These are phyloP conservation scores for Morone saxatilis DNA, from an alignment of 2,113 vertebrate genomes.

Conservation along the genomic window DNA sequence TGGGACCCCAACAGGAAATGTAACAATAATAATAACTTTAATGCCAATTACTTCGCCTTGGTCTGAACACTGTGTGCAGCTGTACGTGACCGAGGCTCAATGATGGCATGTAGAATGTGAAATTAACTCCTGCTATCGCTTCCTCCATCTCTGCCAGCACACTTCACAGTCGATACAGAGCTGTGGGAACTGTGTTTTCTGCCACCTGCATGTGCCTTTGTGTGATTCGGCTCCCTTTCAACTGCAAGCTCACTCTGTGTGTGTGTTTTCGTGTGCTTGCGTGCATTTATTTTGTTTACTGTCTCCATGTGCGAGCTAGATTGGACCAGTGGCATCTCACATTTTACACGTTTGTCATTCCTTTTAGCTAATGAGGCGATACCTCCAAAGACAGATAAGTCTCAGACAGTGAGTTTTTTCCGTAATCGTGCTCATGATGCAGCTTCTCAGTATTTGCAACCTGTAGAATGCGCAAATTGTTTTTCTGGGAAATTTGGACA, in stretches of 20 bases:
- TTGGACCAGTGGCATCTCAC: background rate
- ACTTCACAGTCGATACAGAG: background rate
- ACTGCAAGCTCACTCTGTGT: rapidly evolving
- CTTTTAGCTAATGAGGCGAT: background rate
- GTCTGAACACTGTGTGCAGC: background rate
- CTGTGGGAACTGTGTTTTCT: background rate
- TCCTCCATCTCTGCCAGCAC: background rate
- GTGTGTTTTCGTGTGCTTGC: background rate
- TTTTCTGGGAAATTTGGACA: background rate
- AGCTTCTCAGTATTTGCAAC: background rate
- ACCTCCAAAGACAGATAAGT: background rate
- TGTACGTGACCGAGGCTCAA: background rate
- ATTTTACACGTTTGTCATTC: slow-evolving; percentile 24
- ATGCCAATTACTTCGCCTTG: rapidly evolving
- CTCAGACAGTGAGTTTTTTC: too few species aligned
- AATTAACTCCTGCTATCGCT: background rate
- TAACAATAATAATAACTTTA: too few species aligned
- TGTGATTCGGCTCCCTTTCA: background rate
- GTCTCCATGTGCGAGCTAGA: background rate
- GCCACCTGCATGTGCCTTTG: background rate
- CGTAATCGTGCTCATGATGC: too few species aligned
- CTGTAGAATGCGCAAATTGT: too few species aligned
- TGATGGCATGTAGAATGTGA: background rate
- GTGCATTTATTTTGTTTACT: slow-evolving; percentile 4
- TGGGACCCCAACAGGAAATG: background rate